Evolutionary conservation across 2,113 vertebrate genomes (phyloP).

Genomic region (Mandrillus leucophaeus): DNA sequence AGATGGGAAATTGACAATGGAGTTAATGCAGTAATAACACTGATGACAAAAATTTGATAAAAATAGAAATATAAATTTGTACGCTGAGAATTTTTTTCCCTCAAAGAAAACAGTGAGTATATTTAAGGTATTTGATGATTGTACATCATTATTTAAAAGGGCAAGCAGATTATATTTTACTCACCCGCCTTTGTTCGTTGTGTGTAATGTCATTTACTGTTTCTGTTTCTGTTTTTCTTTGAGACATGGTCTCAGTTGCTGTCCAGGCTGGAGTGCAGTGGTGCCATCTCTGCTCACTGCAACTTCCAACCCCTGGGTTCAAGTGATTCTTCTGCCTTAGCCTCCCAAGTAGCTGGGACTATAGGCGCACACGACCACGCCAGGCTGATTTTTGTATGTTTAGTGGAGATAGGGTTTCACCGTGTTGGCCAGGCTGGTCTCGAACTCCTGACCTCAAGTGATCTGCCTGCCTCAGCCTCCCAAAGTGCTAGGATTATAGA

Average conservation of each 20-base stretch:
- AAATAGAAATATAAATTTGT: neutral
- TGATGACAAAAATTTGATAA: neutral
- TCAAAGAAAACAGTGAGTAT: neutral
- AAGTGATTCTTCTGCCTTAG: too few relatives aligned
- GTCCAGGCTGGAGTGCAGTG: too few relatives aligned
- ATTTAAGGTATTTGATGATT: neutral
- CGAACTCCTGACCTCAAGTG: too few relatives aligned
- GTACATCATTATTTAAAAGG: neutral
- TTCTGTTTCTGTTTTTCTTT: neutral
- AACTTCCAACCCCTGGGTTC: too few relatives aligned
- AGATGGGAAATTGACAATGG: neutral
- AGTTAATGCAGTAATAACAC: neutral
- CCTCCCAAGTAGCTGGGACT: too few relatives aligned
- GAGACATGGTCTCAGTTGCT: too few relatives aligned
- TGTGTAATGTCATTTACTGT: neutral
- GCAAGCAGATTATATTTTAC: neutral
- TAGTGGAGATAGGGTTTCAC: too few relatives aligned
- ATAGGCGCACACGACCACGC: fast-evolving
- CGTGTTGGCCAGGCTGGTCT: too few relatives aligned
- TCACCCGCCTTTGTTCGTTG: neutral
- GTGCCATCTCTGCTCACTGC: too few relatives aligned
- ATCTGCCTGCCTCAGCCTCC: too few relatives aligned
- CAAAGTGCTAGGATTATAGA: too few relatives aligned
- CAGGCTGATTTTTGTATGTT: too few relatives aligned
- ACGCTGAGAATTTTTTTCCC: neutral